Base-by-base conservation (phyloP, 1,140 invertebrate genomes). In the Megathymus violae region DNA sequence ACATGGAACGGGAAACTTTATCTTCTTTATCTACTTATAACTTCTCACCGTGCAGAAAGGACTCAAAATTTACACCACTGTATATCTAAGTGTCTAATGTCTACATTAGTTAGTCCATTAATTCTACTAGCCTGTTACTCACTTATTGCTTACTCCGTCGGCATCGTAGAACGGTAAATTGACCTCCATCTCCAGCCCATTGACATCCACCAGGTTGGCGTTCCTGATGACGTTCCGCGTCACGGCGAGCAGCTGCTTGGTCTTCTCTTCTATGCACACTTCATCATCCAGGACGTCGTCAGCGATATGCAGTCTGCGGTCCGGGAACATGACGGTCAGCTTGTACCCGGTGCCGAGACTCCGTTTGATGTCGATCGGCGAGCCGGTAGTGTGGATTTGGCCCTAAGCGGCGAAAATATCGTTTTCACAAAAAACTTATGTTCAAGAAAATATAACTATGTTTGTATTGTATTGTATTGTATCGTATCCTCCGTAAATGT, bases 321-420 rank as follows among this genome's bases (percentile, higher is more conserved):
- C 64, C 58, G 86, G 78, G 63, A 89, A 94, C 67, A 91, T 92
- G 1, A 93, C 88, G 3, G 93, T 93, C 11, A 96, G 83, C 58
- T 94, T 95, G 85, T 97, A 97, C 0, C 96, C 96, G 59, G 94
- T 92, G 25, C 96, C 96, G 77, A 96, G 95, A 73, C 95, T 94
- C 63, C 92, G 93, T 76, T 96, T 96, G 34, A 97, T 86, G 61
- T 94, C 94, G 62, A 96, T 93, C 1, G 94, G 93, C 0, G 94
- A 94, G 0, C 95, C 95, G 0, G 88, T 78, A 48, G 80, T 89
- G 68, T 83, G 90, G 64, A 95, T 91, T 80, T 92, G 88, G 22
- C 95, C 95, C 85, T 94, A 11, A 67, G 69, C n/a, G n/a, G n/a
- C n/a, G n/a, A n/a, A n/a, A n/a, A n/a, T n/a, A n/a, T n/a, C n/a